Evolutionary conservation across 53 echinoderm and acorn worm genomes (phyloP).

Genomic region (Henricia sp.): DNA sequence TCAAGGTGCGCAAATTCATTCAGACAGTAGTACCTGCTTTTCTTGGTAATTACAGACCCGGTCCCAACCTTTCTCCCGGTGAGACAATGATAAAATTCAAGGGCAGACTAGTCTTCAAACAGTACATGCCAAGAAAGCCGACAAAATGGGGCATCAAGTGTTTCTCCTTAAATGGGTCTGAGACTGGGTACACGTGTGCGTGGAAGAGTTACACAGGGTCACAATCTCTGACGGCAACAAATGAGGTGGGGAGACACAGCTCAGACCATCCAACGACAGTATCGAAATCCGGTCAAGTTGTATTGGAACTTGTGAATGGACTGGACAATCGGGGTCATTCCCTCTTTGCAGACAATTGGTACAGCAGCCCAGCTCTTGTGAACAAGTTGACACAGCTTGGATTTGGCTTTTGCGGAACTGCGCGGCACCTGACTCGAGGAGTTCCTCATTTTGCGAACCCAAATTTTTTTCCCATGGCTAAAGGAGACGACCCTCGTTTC

Average conservation of each 20-base stretch:
- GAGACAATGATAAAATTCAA: constrained; percentile 45
- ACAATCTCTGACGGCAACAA: too few relatives aligned
- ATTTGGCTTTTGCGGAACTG: neutral
- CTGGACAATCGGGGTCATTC: neutral
- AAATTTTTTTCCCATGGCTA: neutral
- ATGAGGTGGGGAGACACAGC: too few relatives aligned
- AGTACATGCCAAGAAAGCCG: constrained; percentile 47
- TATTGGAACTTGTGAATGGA: constrained; percentile 5
- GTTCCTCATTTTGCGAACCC: neutral
- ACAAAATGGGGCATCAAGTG: constrained; percentile 54
- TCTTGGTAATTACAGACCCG: neutral
- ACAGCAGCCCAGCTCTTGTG: constrained; percentile 7
- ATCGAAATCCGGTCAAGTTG: neutral
- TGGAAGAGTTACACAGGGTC: neutral
- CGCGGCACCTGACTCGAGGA: neutral
- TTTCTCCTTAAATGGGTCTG: neutral
- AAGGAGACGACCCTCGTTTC: neutral
- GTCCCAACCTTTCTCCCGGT: constrained; percentile 22
- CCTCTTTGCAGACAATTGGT: constrained; percentile 12
- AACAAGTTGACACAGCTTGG: constrained; percentile 5
- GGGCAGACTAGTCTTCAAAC: constrained; percentile 53
- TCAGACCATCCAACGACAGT: too few relatives aligned
- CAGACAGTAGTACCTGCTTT: constrained; percentile 20
- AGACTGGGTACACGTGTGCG: neutral
- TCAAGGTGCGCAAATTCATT: constrained; percentile 31